A percentile compares a stretch with the other conserved stretches of the same genome.
These are phyloP conservation scores for Oryzias woworae DNA, from an alignment of 2,113 vertebrate genomes.

Conservation along the genomic window DNA sequence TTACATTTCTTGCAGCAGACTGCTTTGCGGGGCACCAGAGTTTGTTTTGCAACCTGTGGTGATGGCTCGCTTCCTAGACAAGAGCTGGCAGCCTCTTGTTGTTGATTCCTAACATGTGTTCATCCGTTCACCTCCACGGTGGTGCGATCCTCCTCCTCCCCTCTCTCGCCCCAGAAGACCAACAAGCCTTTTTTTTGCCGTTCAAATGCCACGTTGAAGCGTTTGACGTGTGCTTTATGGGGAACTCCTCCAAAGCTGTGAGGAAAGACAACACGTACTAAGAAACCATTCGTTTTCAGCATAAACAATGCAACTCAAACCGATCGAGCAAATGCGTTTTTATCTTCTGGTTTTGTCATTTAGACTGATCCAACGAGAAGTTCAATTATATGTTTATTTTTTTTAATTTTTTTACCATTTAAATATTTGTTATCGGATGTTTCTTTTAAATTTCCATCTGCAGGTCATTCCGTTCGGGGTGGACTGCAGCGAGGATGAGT, in stretches of 20 bases:
- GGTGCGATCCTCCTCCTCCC: slow-evolving; percentile 33
- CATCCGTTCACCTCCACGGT: slow-evolving; percentile 70
- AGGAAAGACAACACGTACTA: slow-evolving; percentile 51
- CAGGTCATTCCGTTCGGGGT: slow-evolving; percentile 94
- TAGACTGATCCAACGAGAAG: not conserved
- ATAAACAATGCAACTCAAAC: slow-evolving; percentile 30
- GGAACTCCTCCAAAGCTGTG: slow-evolving; percentile 53
- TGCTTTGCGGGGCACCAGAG: slow-evolving; percentile 73
- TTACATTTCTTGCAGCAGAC: slow-evolving; percentile 76
- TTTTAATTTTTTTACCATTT: no score
- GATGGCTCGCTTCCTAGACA: slow-evolving; percentile 78
- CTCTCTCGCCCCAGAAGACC: slow-evolving; percentile 39
- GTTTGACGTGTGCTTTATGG: slow-evolving; percentile 63
- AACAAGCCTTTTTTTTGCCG: slow-evolving; percentile 62
- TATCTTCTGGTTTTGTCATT: slow-evolving; percentile 63
- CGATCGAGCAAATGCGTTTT: slow-evolving; percentile 40
- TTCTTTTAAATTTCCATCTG: no score
- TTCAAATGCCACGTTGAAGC: slow-evolving; percentile 61
- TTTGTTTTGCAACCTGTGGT: slow-evolving; percentile 82
- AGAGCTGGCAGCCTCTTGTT: slow-evolving; percentile 72
- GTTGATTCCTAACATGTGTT: slow-evolving; percentile 81
- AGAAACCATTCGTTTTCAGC: slow-evolving; percentile 42
- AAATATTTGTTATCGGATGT: no score
- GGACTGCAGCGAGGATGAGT: slow-evolving; percentile 92
- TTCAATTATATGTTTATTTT: no score